phyloP scores from a whole-genome alignment of 2,113 vertebrate species.

The Micronycteris hirsuta region DNA sequence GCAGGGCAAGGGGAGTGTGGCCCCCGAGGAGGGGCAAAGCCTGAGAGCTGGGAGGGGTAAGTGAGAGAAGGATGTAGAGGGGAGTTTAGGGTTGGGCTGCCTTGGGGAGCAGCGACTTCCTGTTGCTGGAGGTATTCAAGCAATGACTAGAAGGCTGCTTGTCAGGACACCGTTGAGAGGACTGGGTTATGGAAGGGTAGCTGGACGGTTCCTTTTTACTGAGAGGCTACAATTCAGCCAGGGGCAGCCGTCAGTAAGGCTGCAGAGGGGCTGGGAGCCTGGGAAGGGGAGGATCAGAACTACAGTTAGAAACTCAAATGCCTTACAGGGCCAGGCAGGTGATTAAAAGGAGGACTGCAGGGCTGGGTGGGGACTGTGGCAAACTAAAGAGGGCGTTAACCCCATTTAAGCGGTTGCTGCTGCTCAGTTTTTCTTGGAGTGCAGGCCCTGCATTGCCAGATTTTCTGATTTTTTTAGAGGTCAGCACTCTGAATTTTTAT shows the following conservation, averaged over 20 bases:
- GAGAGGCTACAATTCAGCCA: not conserved
- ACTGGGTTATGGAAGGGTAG: not conserved
- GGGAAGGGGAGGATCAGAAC: not conserved
- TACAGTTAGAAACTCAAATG: not conserved
- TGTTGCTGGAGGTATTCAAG: not conserved
- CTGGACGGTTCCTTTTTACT: not conserved
- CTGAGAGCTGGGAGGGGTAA: not conserved
- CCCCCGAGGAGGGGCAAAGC: not conserved
- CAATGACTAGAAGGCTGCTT: not conserved
- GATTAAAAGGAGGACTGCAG: not conserved
- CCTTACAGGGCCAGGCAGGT: not conserved
- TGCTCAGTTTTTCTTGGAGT: not conserved
- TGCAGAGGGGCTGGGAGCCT: not conserved
- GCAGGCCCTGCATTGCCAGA: not conserved
- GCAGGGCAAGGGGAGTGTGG: not conserved
- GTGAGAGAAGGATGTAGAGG: slow-evolving; percentile 7
- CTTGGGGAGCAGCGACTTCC: not conserved
- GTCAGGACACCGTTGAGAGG: not conserved
- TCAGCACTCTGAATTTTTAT: not conserved
- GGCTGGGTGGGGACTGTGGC: not conserved
- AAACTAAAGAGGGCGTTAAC: too few relatives aligned
- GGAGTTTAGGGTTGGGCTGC: not conserved
- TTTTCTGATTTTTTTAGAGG: not conserved
- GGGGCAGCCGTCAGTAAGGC: not conserved
- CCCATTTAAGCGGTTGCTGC: not conserved